Conservation (phyloP, 2,888 invertebrate genomes). For the Pseudolycoriella hygida region DNA sequence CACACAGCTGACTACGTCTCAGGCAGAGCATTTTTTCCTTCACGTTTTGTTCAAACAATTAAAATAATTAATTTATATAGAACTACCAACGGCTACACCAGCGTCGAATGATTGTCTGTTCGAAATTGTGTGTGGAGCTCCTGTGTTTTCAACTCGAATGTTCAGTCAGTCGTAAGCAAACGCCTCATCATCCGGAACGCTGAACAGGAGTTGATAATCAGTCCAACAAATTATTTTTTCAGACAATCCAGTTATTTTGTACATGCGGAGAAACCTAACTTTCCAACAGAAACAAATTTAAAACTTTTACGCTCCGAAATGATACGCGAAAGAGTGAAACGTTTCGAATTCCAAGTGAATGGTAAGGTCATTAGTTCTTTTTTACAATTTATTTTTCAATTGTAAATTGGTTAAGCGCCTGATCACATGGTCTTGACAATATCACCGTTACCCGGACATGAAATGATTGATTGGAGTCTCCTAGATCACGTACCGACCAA, state of each 20-base stretch:
- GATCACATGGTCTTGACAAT: too few relatives aligned
- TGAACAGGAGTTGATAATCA: too few relatives aligned
- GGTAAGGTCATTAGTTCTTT: too few relatives aligned
- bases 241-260: background rate
- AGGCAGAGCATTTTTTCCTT: background rate
- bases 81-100: too few relatives aligned
- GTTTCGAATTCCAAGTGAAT: too few relatives aligned
- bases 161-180: background rate
- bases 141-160: constrained; percentile 22
- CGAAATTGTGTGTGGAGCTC: constrained; percentile 33
- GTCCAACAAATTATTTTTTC: too few relatives aligned
- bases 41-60: too few relatives aligned
- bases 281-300: background rate
- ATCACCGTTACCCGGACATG: background rate
- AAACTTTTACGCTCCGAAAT: background rate
- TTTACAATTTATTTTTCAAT: too few relatives aligned
- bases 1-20: constrained; percentile 13
- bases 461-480: constrained; percentile 12
- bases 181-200: too few relatives aligned
- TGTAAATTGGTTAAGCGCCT: too few relatives aligned
- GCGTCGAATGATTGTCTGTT: constrained; percentile 14
- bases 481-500: constrained; percentile 13
- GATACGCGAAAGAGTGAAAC: background rate
- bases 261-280: background rate
- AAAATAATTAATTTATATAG: too few relatives aligned